These are phyloP conservation scores for Venturia canescens DNA, from an alignment of 1,140 invertebrate species.

Conservation along the genomic window DNA sequence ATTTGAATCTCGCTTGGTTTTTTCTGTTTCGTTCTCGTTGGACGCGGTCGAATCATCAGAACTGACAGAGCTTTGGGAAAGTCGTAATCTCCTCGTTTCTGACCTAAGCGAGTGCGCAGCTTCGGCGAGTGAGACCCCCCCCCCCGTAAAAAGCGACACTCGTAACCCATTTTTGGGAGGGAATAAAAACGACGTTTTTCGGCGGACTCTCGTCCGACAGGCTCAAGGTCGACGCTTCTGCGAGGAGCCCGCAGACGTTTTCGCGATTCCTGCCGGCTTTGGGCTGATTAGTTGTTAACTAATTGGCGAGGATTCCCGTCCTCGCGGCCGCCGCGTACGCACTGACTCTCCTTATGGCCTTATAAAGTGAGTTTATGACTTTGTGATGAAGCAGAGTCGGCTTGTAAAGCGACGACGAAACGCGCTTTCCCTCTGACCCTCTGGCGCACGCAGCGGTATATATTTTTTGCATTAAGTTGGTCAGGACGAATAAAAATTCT, in stretches of 20 bases:
- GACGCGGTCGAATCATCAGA: too few relatives aligned
- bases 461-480: neutral
- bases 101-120: too few relatives aligned
- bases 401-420: conserved; percentile 24
- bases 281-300: conserved; percentile 74
- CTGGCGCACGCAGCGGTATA: neutral
- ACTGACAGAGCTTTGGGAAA: too few relatives aligned
- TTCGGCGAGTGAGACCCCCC: too few relatives aligned
- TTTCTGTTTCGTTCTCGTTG: too few relatives aligned
- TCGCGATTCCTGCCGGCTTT: conserved; percentile 58
- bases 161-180: too few relatives aligned
- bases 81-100: too few relatives aligned
- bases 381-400: conserved; percentile 74
- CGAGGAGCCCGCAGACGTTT: neutral
- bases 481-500: neutral
- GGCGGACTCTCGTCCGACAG: too few relatives aligned
- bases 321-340: neutral
- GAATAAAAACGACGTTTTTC: neutral
- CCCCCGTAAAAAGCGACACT: too few relatives aligned
- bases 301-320: conserved; percentile 63
- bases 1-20: too few relatives aligned
- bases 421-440: neutral
- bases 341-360: conserved; percentile 62
- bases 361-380: conserved; percentile 71
- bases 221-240: neutral